Evolutionary conservation across 2,113 vertebrate species (phyloP), one percentile per base, ranked within the genome.

Genomic region (Rhipidura dahli): DNA sequence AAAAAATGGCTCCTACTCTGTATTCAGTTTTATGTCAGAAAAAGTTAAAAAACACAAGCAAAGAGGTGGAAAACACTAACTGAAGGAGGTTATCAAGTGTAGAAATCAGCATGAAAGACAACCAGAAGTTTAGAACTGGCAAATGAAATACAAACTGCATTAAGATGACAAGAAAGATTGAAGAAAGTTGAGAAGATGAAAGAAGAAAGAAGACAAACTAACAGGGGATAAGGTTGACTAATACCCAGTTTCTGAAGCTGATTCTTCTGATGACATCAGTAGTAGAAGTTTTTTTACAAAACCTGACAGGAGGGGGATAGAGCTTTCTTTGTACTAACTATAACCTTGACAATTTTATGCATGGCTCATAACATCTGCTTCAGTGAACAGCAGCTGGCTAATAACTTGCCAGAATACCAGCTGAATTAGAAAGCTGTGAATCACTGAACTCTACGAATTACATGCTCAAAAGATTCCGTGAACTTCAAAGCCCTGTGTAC

Each of bases 371-470:
- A 95, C 93, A 96, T 94, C 93, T 97, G 95, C 94, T 92, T 96
- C 94, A 95, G 39, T 93, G 96, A 95, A 87, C 65, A 95, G 87
- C 96, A 97, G 90, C 92, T 95, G 95, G 83, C 71, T 96, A 97
- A 97, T 96, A 97, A 94, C 83, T 93, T 94, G 59, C 76, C 68
- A 94, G 91, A 97, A 95, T 83, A 93, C 51, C 51, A 82, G 44
- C 66, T 95, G 87, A 97, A 97, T 94, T 95, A 97, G 89, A 94
- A 95, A 94, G 78, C 83, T 94, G 83, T 89, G 83, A 97, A 97
- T 97, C 94, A 92, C 76, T 96, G 93, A 93, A 87, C 93, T 97
- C 69, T 87, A 88, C 63, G 93, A 96, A 96, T 95, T 97, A 96
- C 75, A 94, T 94, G 94, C 90, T 95, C 82, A 97, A 97, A 90